phyloP scores from a whole-genome alignment of 2,797 vertebrate species.

The Rhodeus uyekii region DNA sequence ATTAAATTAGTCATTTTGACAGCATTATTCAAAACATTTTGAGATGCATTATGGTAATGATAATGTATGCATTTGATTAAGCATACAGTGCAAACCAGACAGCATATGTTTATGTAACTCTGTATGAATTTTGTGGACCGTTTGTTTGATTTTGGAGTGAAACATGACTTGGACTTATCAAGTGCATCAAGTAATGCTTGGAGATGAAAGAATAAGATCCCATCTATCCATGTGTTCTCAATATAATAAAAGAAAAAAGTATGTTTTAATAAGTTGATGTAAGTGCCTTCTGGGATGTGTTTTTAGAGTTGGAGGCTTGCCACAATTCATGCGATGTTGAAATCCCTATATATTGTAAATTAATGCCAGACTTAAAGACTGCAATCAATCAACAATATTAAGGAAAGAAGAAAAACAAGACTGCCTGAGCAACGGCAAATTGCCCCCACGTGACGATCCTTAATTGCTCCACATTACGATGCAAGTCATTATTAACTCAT shows the following conservation, averaged over 20 bases:
- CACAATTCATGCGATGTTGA: background rate
- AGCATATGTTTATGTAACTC: background rate
- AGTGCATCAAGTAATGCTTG: background rate
- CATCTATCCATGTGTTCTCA: conserved; percentile 4
- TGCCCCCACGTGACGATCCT: conserved; percentile 14
- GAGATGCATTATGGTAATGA: background rate
- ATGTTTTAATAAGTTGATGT: conserved; percentile 26
- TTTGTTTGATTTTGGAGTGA: background rate
- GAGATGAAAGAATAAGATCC: background rate
- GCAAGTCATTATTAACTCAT: conserved; percentile 22
- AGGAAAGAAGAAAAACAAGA: conserved; percentile 20
- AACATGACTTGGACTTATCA: background rate
- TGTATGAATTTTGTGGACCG: background rate
- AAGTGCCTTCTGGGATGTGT: conserved; percentile 51
- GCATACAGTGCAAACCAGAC: background rate
- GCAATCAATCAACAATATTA: conserved; percentile 30
- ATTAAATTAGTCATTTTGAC: too few species aligned
- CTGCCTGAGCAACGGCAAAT: conserved; percentile 8
- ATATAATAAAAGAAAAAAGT: background rate
- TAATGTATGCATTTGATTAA: background rate
- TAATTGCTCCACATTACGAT: conserved; percentile 24
- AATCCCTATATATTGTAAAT: conserved; percentile 10
- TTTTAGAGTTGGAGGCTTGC: conserved; percentile 11
- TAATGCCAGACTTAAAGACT: background rate
- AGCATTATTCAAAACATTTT: background rate